Percentiles rank a stretch among this genome's conserved stretches.
phyloP scores from a whole-genome alignment of 2,797 vertebrate genomes.

The Propithecus perrieri region DNA sequence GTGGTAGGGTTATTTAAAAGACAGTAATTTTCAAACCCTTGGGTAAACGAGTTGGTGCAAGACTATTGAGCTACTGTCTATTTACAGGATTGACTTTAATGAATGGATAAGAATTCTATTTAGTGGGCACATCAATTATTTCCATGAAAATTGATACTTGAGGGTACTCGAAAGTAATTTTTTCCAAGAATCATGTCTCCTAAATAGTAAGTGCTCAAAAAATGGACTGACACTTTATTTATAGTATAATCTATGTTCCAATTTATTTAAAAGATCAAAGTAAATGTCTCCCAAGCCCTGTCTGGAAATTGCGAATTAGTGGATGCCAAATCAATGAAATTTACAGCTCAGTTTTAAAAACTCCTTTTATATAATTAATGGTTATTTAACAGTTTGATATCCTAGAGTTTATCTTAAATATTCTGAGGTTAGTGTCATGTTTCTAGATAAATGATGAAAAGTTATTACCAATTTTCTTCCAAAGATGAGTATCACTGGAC shows the following conservation, averaged over 20 bases:
- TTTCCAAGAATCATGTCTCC: constrained; percentile 44
- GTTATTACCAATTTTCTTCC: constrained; percentile 15
- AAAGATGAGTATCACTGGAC: background rate
- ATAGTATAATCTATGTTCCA: background rate
- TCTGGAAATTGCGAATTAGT: background rate
- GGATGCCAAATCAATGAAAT: constrained; percentile 17
- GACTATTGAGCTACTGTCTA: background rate
- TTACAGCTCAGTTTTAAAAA: constrained; percentile 27
- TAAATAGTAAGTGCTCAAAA: constrained; percentile 48
- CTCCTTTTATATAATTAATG: constrained; percentile 20
- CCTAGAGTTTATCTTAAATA: background rate
- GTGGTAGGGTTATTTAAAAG: background rate
- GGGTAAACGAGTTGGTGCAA: background rate
- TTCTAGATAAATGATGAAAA: constrained; percentile 25
- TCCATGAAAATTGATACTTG: constrained; percentile 16
- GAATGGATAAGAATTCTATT: background rate
- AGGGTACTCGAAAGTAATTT: constrained; percentile 40
- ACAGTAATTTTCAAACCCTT: background rate
- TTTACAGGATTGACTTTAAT: background rate
- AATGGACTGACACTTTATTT: constrained; percentile 15
- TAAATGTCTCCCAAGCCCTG: background rate
- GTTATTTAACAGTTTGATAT: background rate
- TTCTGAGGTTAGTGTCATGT: background rate
- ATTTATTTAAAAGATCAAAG: constrained; percentile 35
- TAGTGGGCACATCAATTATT: constrained; percentile 2